A percentile compares a stretch with the other conserved stretches of the same genome.
phyloP scores from a whole-genome alignment of 2,113 vertebrate species.

The Gadus macrocephalus region DNA sequence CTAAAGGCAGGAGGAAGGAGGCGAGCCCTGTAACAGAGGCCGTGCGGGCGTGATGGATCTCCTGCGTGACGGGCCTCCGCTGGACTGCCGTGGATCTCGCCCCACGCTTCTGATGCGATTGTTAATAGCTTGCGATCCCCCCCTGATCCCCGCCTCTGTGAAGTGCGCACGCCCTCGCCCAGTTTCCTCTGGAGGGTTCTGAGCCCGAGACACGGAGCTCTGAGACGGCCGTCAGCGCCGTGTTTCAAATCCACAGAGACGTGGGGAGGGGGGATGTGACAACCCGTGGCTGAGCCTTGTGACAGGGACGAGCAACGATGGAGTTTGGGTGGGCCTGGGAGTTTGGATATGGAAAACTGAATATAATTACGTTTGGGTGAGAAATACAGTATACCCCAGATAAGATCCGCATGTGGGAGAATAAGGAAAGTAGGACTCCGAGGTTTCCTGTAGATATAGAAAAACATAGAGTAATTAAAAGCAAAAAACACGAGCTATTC shows the following conservation, averaged over 20 bases:
- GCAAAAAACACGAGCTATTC: no score
- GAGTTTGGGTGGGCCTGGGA: conserved; percentile 12
- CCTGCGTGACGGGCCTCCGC: conserved; percentile 25
- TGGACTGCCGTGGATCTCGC: conserved; percentile 37
- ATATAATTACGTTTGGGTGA: no score
- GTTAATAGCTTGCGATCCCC: conserved; percentile 47
- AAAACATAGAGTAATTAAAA: no score
- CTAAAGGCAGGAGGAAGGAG: background rate
- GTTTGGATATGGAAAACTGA: no score
- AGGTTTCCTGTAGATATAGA: no score
- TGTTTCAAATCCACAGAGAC: conserved; percentile 23
- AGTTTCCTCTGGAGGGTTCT: conserved; percentile 10
- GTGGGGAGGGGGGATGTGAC: background rate
- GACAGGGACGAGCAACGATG: background rate
- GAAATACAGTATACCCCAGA: no score
- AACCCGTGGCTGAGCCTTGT: background rate
- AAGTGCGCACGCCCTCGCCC: conserved; percentile 32
- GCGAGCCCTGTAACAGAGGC: conserved; percentile 9
- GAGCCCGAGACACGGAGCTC: conserved; percentile 30
- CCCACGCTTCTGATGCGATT: conserved; percentile 43
- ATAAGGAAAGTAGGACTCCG: no score
- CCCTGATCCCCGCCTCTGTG: conserved; percentile 33
- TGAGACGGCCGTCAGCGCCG: conserved; percentile 19
- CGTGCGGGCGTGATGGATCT: conserved; percentile 19
- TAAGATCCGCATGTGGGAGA: no score